Evolutionary conservation across 2,113 vertebrate species (phyloP), one percentile per base, ranked within the genome.

Genomic region (Cochlearius cochlearius): DNA sequence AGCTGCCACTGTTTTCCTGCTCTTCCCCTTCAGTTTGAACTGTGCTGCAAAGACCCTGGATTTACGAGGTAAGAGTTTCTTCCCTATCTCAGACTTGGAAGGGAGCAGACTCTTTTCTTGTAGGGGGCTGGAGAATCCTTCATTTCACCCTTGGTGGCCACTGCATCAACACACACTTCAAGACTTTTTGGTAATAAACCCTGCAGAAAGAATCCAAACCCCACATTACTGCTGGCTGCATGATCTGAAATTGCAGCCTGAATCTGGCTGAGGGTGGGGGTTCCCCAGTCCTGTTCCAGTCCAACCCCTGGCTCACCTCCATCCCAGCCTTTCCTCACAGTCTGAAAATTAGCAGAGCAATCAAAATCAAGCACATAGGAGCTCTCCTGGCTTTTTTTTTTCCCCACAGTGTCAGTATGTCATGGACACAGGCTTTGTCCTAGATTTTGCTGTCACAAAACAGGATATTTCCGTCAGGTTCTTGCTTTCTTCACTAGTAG

Each of bases 101-200:
- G 5, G 19, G 9, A 88, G 7, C 15, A 74, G 45, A 47, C 7
- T 26, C 2, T 41, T 86, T 69, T 60, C n/a, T 38, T 66, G 7
- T 4, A 64, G 27, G 5, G 21, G n/a, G 32, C 12, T 86, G 19
- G 7, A 76, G 14, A 76, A 63, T 29, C 30, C 17, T 52, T 60
- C 5, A 10, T 76, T 71, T 86, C 38, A 76, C 62, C 32, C 32
- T 45, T 75, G 19, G 14, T 30, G 10, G 5, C 3, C 5, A 30
- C 23, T n/a, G 6, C n/a, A 38, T 80, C 43, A 78, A 43, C 5
- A 29, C 0, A 0, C 7, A 20, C n/a, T 55, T 53, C 4, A 7
- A 32, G 86, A 41, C 14, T 63, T 71, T 12, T 71, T 34, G 30
- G 30, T 13, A 71, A 29, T 9, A 53, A 92, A 49, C 11, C 11